phyloP scores from a whole-genome alignment of 2,113 vertebrate genomes.

The Oryzias woworae region DNA sequence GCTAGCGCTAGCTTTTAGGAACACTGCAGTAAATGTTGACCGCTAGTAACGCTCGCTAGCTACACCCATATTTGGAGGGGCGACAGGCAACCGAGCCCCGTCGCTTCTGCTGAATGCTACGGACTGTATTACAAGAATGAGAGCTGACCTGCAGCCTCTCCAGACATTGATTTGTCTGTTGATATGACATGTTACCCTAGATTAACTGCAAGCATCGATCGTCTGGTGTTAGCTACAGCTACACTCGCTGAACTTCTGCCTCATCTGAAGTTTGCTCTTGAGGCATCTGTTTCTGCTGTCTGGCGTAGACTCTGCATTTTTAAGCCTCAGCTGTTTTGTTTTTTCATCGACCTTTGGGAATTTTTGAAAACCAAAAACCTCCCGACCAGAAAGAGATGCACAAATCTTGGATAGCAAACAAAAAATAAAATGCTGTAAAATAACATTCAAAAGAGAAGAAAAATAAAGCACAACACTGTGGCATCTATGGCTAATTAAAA shows the following conservation, averaged over 20 bases:
- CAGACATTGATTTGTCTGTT: slow-evolving; percentile 35
- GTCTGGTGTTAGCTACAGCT: slow-evolving; percentile 48
- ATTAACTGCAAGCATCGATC: slow-evolving; percentile 42
- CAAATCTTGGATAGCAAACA: no score
- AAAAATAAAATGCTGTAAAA: no score
- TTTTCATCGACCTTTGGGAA: no score
- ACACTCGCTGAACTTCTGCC: slow-evolving; percentile 29
- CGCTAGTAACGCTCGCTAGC: slow-evolving; percentile 57
- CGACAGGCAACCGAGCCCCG: slow-evolving; percentile 45
- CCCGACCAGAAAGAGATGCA: no score
- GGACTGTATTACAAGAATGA: slow-evolving; percentile 4
- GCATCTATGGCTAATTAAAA: no score
- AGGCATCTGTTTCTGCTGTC: background rate
- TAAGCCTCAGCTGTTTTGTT: no score
- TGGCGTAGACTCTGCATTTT: slow-evolving; percentile 12
- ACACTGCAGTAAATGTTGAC: slow-evolving; percentile 48
- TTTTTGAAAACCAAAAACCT: no score
- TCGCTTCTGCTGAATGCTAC: slow-evolving; percentile 35
- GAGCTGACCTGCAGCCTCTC: slow-evolving; percentile 13
- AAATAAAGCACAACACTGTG: no score
- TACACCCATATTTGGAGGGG: slow-evolving; percentile 47
- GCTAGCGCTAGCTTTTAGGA: slow-evolving; percentile 37
- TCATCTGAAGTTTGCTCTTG: slow-evolving; percentile 6
- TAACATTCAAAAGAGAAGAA: no score
- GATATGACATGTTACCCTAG: slow-evolving; percentile 42